Evolutionary conservation across 2,113 vertebrate genomes (phyloP).

Genomic region (Charina bottae): DNA sequence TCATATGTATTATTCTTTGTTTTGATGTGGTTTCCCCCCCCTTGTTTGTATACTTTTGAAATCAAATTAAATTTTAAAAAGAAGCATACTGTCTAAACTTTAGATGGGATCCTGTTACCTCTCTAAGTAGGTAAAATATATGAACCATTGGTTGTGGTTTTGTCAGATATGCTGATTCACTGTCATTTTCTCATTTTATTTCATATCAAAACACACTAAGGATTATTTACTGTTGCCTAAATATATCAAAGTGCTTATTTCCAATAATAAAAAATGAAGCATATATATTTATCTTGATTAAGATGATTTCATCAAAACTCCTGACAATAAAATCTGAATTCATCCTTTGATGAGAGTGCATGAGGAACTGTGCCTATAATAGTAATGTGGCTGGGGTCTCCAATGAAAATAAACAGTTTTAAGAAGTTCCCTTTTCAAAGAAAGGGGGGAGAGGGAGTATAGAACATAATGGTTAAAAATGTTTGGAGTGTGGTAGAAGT

Average conservation of each 20-base stretch:
- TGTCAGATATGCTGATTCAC: conserved; percentile 6
- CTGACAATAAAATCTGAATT: conserved; percentile 61
- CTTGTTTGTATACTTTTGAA: background rate
- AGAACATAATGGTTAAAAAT: conserved; percentile 75
- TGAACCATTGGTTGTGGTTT: background rate
- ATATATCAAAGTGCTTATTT: conserved; percentile 45
- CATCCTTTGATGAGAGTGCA: conserved; percentile 57
- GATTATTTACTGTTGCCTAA: conserved; percentile 23
- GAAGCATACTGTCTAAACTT: background rate
- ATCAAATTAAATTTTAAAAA: background rate
- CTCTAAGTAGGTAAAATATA: background rate
- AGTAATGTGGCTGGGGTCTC: conserved; percentile 71
- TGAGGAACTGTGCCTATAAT: conserved; percentile 70
- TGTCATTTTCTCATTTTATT: conserved; percentile 42
- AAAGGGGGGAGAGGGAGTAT: conserved; percentile 53
- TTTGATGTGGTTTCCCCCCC: background rate
- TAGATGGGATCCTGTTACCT: background rate
- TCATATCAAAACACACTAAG: conserved; percentile 40
- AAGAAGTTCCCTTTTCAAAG: conserved; percentile 67
- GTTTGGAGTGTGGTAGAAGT: conserved; percentile 67
- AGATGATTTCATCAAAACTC: conserved; percentile 54
- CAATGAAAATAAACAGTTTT: conserved; percentile 60
- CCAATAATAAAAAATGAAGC: conserved; percentile 57
- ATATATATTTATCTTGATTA: conserved; percentile 66
- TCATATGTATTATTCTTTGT: background rate